A percentile compares a stretch with the other conserved stretches of the same genome.
Evolutionary conservation across 2,797 vertebrate species (phyloP).

Genomic region (Diglossa cyanea): DNA sequence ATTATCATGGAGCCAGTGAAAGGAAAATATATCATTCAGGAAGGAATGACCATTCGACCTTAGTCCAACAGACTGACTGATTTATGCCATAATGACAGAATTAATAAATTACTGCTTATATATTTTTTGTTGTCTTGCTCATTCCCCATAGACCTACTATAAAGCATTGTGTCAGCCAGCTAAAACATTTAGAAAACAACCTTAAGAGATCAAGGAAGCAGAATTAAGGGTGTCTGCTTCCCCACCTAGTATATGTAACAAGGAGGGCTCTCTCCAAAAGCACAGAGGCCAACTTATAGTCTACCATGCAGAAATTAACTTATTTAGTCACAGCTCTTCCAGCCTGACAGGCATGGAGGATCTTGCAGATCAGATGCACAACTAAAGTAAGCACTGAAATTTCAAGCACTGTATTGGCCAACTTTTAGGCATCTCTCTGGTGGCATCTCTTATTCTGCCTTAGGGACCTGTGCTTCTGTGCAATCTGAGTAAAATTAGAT

Average conservation of each 20-base stretch:
- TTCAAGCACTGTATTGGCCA: not conserved
- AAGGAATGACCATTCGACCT: not conserved
- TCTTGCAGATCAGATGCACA: not conserved
- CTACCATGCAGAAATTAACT: not conserved
- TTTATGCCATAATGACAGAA: not conserved
- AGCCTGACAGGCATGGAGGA: not conserved
- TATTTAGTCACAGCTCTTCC: not conserved
- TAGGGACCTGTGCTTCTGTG: not conserved
- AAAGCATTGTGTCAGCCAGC: not conserved
- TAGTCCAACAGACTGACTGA: not conserved
- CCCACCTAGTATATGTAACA: not conserved
- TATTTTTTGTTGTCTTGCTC: not conserved
- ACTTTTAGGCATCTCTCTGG: not conserved
- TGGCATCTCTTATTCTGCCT: not conserved
- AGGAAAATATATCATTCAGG: not conserved
- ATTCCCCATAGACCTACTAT: not conserved
- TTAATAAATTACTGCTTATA: not conserved
- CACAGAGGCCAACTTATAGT: not conserved
- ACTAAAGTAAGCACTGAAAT: not conserved
- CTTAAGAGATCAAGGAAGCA: not conserved
- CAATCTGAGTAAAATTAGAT: not conserved
- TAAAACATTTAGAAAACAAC: not conserved
- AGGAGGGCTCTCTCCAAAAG: not conserved
- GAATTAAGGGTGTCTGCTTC: not conserved
- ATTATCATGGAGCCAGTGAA: not conserved